Conservation (phyloP, 2,797 vertebrate species). For the Tragelaphus eurycerus region DNA sequence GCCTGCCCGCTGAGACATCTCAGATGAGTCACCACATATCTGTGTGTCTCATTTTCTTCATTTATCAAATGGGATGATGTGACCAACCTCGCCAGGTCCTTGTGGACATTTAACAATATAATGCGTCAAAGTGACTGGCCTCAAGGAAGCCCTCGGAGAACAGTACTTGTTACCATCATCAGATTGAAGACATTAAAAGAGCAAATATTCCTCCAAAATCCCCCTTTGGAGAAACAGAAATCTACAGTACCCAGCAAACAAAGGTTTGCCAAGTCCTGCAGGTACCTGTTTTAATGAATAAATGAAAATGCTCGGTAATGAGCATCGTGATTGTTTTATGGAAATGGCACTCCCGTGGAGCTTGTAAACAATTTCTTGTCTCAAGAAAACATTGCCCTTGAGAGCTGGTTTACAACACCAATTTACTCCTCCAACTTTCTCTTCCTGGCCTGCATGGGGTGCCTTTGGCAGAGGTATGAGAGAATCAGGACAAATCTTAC, state of each 20-base stretch:
- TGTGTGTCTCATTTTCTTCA: not conserved
- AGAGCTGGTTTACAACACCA: constrained; percentile 67
- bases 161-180: not conserved
- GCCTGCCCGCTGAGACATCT: not conserved
- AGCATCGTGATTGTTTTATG: constrained; percentile 69
- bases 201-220: not conserved
- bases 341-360: constrained; percentile 66
- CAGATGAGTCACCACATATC: not conserved
- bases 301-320: constrained; percentile 61
- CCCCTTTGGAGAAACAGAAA: constrained; percentile 13
- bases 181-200: not conserved
- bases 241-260: not conserved
- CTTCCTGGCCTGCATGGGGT: not conserved
- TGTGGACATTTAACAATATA: not conserved
- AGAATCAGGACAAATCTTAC: not conserved
- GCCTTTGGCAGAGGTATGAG: not conserved
- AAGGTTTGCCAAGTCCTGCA: constrained; percentile 63
- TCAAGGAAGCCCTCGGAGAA: not conserved
- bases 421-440: constrained; percentile 58
- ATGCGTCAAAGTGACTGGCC: not conserved
- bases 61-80: not conserved
- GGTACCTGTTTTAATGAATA: constrained; percentile 67
- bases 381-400: constrained; percentile 70
- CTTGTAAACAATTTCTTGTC: constrained; percentile 73
- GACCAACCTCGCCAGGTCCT: not conserved